Conservation (phyloP, 2,113 vertebrate species). For the Lepidothrix coronata region DNA sequence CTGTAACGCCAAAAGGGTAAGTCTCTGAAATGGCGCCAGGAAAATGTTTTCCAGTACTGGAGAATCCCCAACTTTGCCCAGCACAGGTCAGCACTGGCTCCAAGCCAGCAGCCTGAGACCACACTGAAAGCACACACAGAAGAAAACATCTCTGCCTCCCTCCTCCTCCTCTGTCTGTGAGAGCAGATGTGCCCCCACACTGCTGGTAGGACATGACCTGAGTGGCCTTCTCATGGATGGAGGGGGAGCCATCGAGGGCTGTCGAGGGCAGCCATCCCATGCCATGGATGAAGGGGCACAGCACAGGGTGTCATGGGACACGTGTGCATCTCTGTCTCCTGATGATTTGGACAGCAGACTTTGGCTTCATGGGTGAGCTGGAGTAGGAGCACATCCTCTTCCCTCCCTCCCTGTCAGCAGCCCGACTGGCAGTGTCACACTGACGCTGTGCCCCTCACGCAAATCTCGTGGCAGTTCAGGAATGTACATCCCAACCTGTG, state of each 20-base stretch:
- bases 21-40: neutral
- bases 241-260: neutral
- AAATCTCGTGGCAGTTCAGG: neutral
- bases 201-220: neutral
- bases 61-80: conserved; percentile 16
- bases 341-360: neutral
- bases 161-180: neutral
- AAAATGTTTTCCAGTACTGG: neutral
- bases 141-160: neutral
- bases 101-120: neutral
- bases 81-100: neutral
- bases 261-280: neutral
- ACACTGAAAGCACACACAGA: neutral
- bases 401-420: rapidly evolving
- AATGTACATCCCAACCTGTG: rapidly evolving
- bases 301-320: neutral
- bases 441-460: rapidly evolving
- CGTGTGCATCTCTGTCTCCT: rapidly evolving
- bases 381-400: neutral
- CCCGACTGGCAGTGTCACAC: rapidly evolving
- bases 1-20: neutral
- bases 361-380: neutral
- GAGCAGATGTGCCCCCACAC: rapidly evolving
- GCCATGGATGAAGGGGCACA: neutral
- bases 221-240: neutral